These are phyloP conservation scores for Sebastes umbrosus DNA, from an alignment of 2,797 vertebrate species.

Conservation along the genomic window DNA sequence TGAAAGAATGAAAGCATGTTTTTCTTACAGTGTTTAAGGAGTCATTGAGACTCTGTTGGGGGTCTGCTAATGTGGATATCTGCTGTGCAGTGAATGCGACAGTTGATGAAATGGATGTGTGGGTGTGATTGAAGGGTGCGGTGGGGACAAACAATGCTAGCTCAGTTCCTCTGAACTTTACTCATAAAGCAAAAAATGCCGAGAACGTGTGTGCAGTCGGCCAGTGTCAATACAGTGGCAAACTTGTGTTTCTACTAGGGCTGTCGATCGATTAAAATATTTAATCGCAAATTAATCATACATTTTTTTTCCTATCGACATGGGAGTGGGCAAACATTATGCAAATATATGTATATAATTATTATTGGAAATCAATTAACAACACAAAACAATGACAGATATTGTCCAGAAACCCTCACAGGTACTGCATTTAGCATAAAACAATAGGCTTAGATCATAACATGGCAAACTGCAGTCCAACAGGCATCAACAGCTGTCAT, in stretches of 20 bases:
- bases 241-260: background rate
- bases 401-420: too few relatives aligned
- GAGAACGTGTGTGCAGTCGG: background rate
- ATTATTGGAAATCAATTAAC: too few relatives aligned
- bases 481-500: too few relatives aligned
- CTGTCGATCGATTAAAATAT: too few relatives aligned
- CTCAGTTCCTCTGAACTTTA: conserved; percentile 46
- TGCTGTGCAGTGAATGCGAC: background rate
- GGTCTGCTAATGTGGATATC: background rate
- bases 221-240: background rate
- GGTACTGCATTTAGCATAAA: too few relatives aligned
- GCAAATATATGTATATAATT: too few relatives aligned
- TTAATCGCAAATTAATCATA: too few relatives aligned
- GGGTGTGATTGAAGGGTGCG: conserved; percentile 5
- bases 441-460: too few relatives aligned
- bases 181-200: conserved; percentile 47
- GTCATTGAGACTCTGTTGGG: background rate
- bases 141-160: conserved; percentile 32
- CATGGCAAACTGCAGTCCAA: too few relatives aligned
- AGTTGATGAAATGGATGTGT: background rate
- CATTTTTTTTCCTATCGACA: too few relatives aligned
- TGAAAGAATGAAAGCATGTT: background rate
- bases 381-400: too few relatives aligned
- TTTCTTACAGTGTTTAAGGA: background rate
- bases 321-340: too few relatives aligned